Conservation (phyloP, 2,888 invertebrate genomes). For the Eupithecia vulgata region DNA sequence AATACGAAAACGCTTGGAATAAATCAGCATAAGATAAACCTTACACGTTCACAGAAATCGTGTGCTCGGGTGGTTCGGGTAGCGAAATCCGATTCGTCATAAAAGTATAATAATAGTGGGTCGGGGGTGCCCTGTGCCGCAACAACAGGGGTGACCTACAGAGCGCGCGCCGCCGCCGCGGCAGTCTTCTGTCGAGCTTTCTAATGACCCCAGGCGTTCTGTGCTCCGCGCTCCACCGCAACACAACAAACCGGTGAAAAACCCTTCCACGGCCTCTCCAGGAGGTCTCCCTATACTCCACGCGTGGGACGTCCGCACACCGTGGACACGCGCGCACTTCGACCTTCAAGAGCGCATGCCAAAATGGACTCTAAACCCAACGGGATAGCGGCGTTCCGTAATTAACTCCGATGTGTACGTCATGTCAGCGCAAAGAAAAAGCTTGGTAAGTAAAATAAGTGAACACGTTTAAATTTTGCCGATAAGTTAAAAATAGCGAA, state of each 20-base stretch:
- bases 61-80: conserved; percentile 56
- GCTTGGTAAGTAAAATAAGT: conserved; percentile 69
- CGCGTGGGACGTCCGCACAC: conserved; percentile 60
- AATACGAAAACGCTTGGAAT: conserved; percentile 47
- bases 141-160: conserved; percentile 80
- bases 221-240: conserved; percentile 70
- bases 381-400: conserved; percentile 71
- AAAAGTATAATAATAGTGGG: conserved; percentile 84
- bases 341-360: conserved; percentile 51
- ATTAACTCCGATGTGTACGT: conserved; percentile 65
- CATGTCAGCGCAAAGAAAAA: conserved; percentile 62
- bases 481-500: conserved; percentile 17
- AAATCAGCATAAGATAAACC: conserved; percentile 55
- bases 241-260: conserved; percentile 64
- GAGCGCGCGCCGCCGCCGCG: conserved; percentile 81
- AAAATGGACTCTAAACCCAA: conserved; percentile 75
- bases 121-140: conserved; percentile 72
- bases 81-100: conserved; percentile 82
- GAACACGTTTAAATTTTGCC: conserved; percentile 54
- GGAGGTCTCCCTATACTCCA: conserved; percentile 64
- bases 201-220: conserved; percentile 83
- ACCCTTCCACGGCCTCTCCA: conserved; percentile 40
- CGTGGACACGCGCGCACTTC: conserved; percentile 70
- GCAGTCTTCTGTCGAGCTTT: conserved; percentile 81
- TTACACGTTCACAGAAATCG: conserved; percentile 65